phyloP scores from a whole-genome alignment of 2,888 invertebrate genomes.

The Drosophila tanythrix region DNA sequence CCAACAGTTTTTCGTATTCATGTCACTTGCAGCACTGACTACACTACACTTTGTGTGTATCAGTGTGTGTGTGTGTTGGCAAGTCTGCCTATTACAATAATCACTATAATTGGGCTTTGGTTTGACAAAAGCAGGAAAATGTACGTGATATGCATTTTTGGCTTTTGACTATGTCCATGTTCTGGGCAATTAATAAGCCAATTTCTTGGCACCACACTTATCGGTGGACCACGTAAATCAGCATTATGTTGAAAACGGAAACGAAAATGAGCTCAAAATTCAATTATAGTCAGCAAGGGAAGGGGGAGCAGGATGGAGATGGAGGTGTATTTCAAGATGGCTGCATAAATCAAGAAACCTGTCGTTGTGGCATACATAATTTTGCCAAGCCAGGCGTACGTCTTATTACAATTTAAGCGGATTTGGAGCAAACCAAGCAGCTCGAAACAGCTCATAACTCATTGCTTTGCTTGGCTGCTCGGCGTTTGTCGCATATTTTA shows the following conservation, averaged over 20 bases:
- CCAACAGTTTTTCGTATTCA: constrained; percentile 66
- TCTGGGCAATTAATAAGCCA: constrained; percentile 69
- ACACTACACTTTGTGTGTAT: neutral
- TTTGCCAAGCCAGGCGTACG: constrained; percentile 60
- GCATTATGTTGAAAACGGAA: constrained; percentile 68
- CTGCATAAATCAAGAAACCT: constrained; percentile 68
- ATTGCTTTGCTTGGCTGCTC: constrained; percentile 50
- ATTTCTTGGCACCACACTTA: constrained; percentile 52
- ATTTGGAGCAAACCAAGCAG: constrained; percentile 52
- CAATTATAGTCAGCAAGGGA: constrained; percentile 58
- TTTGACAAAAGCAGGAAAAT: constrained; percentile 51
- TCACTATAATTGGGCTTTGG: constrained; percentile 78
- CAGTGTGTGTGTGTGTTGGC: neutral
- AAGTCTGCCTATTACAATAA: constrained; percentile 63
- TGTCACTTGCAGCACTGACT: constrained; percentile 65
- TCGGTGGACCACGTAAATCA: constrained; percentile 71
- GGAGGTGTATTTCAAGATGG: constrained; percentile 33
- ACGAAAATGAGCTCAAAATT: constrained; percentile 78
- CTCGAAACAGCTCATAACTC: constrained; percentile 62
- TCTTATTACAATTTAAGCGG: constrained; percentile 76
- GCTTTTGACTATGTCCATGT: constrained; percentile 2
- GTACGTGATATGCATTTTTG: constrained; percentile 73
- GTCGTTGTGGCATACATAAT: constrained; percentile 52
- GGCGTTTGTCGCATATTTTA: constrained; percentile 75
- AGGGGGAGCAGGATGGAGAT: neutral